Conservation (phyloP, 1,140 invertebrate genomes). For the Drosophila paulistorum region DNA sequence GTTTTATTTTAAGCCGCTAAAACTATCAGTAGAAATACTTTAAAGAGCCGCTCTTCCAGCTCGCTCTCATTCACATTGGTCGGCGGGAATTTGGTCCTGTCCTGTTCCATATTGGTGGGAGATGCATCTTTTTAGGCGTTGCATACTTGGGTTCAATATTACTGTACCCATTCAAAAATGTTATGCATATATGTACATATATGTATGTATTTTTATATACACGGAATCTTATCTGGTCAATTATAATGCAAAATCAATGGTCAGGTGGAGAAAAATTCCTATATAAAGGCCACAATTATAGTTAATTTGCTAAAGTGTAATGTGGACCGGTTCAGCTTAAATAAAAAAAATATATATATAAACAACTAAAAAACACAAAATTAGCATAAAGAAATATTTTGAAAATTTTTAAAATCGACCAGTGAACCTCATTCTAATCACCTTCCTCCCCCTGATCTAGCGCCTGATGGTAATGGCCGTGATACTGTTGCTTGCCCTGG, state of each 20-base stretch:
- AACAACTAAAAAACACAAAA: conserved; percentile 7
- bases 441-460: conserved; percentile 31
- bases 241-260: conserved; percentile 62
- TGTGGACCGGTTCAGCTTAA: conserved; percentile 45
- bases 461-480: conserved; percentile 80
- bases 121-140: too few relatives aligned
- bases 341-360: conserved; percentile 35
- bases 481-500: conserved; percentile 76
- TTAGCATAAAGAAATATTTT: conserved; percentile 58
- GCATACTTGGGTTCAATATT: too few relatives aligned
- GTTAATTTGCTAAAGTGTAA: conserved; percentile 45
- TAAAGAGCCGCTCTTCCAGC: too few relatives aligned
- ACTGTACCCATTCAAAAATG: too few relatives aligned
- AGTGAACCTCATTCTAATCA: conserved; percentile 26
- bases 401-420: conserved; percentile 36
- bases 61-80: too few relatives aligned
- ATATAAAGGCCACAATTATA: conserved; percentile 36
- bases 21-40: too few relatives aligned
- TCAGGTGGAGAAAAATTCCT: conserved; percentile 32
- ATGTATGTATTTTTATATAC: conserved; percentile 7
- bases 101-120: too few relatives aligned
- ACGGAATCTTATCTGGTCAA: conserved; percentile 46
- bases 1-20: too few relatives aligned
- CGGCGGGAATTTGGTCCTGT: too few relatives aligned
- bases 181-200: neutral